These are phyloP conservation scores for Elanus axillaris DNA, from an alignment of 2,113 vertebrate species.

Conservation along the genomic window DNA sequence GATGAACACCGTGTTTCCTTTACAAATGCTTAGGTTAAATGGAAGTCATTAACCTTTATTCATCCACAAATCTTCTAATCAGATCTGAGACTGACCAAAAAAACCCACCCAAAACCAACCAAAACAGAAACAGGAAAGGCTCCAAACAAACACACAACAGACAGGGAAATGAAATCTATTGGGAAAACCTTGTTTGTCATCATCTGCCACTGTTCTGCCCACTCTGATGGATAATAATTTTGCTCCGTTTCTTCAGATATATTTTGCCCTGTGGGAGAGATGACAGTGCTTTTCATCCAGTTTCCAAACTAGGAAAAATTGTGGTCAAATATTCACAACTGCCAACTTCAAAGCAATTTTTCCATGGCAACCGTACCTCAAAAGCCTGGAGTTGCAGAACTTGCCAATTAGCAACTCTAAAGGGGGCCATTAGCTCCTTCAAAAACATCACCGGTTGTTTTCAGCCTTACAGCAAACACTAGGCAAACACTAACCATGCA, in stretches of 20 bases:
- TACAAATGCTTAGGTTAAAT: not conserved
- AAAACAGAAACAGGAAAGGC: not conserved
- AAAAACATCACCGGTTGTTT: constrained; percentile 75
- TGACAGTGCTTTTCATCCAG: constrained; percentile 68
- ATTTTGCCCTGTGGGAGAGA: constrained; percentile 64
- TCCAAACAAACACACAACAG: not conserved
- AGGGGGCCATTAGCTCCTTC: constrained; percentile 78
- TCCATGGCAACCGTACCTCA: constrained; percentile 79
- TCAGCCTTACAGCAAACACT: constrained; percentile 62
- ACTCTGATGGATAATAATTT: constrained; percentile 52
- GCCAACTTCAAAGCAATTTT: constrained; percentile 83
- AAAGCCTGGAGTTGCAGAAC: constrained; percentile 75
- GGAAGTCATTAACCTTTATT: not conserved
- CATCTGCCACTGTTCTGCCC: not conserved
- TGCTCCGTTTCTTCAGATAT: constrained; percentile 26
- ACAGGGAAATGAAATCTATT: not conserved
- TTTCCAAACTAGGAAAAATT: constrained; percentile 62
- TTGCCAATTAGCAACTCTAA: constrained; percentile 88
- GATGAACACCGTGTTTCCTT: not conserved
- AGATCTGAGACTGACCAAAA: not conserved
- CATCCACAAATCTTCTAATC: not conserved
- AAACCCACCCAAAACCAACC: not conserved
- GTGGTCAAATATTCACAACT: constrained; percentile 77
- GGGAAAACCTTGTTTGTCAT: not conserved
- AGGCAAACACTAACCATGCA: not conserved